Percentiles rank a stretch among this genome's conserved stretches.
phyloP scores from a whole-genome alignment of 2,797 vertebrate species.

The Limosa lapponica region DNA sequence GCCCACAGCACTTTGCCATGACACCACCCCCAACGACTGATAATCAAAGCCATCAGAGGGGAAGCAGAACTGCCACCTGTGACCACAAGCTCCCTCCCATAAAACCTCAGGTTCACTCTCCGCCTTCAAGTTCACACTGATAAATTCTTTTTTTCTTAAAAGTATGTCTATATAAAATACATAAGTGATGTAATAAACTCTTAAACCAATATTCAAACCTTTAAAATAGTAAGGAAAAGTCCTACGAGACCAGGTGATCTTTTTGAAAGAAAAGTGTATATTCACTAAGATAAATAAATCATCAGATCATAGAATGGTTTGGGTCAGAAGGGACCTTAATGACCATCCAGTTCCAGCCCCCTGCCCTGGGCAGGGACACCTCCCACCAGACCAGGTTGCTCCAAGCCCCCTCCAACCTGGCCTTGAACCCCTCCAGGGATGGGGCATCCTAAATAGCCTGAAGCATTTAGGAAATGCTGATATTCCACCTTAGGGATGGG shows the following conservation, averaged over 20 bases:
- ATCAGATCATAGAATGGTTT: too few relatives aligned
- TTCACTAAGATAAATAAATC: background rate
- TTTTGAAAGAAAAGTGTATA: background rate
- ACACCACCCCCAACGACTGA: fast-evolving
- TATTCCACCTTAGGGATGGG: background rate
- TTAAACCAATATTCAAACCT: background rate
- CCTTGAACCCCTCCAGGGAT: too few relatives aligned
- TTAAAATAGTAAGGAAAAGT: too few relatives aligned
- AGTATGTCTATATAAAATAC: background rate
- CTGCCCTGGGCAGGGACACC: too few relatives aligned
- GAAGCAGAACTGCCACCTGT: background rate
- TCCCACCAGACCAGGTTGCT: too few relatives aligned
- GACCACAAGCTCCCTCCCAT: background rate
- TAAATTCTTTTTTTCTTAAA: background rate
- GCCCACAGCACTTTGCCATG: background rate
- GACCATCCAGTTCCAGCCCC: too few relatives aligned
- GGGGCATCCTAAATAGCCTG: background rate
- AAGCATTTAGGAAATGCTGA: background rate
- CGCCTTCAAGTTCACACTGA: background rate
- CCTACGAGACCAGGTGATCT: background rate
- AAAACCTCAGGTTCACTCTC: background rate
- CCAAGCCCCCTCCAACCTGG: too few relatives aligned
- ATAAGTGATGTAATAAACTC: background rate
- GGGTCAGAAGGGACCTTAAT: too few relatives aligned
- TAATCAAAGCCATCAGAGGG: fast-evolving